A percentile compares a stretch with the other conserved stretches of the same genome.
Conservation (phyloP, 2,797 vertebrate species). For the Hyperoplus immaculatus region DNA sequence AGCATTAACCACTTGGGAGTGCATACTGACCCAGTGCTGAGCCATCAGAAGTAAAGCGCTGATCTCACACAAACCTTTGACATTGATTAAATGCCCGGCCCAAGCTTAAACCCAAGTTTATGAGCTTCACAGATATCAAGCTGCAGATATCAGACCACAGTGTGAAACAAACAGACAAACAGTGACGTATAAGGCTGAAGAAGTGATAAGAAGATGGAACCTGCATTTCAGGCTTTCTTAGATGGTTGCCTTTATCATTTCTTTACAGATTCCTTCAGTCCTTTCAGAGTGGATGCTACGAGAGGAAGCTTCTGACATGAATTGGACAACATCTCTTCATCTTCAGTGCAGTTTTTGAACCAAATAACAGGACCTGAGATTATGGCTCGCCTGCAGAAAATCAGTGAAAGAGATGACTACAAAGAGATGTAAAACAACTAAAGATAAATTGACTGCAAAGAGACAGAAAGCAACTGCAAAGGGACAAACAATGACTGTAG, state of each 20-base stretch:
- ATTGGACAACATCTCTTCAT: constrained; percentile 1
- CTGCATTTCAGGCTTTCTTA: neutral
- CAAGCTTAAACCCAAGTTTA: constrained; percentile 25
- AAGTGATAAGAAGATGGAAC: neutral
- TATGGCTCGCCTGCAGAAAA: neutral
- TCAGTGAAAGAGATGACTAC: neutral
- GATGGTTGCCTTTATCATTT: neutral
- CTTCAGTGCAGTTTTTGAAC: constrained; percentile 1
- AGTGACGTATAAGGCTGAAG: neutral
- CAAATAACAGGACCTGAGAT: neutral
- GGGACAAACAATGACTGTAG: neutral
- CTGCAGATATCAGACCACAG: constrained; percentile 27
- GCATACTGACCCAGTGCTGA: constrained; percentile 57
- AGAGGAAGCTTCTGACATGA: neutral
- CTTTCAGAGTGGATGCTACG: neutral
- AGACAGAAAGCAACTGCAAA: neutral
- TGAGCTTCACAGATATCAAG: constrained; percentile 31
- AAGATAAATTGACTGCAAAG: neutral
- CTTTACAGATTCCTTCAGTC: neutral
- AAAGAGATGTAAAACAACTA: neutral
- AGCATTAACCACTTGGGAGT: constrained; percentile 34
- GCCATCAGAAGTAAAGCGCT: constrained; percentile 60
- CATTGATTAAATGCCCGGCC: constrained; percentile 54
- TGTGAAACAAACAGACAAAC: constrained; percentile 14
- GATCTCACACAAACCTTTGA: constrained; percentile 62